A percentile compares a stretch with the other conserved stretches of the same genome.
Evolutionary conservation across 2,888 invertebrate genomes (phyloP).

Genomic region (Deilephila elpenor): DNA sequence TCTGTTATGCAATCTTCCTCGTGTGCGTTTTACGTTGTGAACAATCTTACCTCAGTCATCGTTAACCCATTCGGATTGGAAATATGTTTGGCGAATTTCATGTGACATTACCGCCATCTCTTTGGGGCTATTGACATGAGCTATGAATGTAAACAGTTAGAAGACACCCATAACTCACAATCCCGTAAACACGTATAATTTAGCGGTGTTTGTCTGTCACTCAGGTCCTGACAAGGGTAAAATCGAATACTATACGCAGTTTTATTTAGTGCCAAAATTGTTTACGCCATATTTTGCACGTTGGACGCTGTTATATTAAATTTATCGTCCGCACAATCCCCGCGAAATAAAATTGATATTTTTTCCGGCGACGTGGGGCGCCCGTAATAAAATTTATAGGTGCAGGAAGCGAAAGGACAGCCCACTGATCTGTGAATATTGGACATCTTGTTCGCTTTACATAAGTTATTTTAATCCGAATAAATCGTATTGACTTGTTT

Average conservation of each 20-base stretch:
- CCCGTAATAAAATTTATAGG: constrained; percentile 20
- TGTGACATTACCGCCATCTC: too few relatives aligned
- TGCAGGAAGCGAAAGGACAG: constrained; percentile 8
- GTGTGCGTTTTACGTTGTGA: too few relatives aligned
- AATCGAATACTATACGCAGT: constrained; percentile 48
- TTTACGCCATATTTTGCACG: constrained; percentile 40
- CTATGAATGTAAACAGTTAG: too few relatives aligned
- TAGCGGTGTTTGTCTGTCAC: constrained; percentile 60
- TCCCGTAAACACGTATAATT: constrained; percentile 47
- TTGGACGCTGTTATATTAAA: constrained; percentile 38
- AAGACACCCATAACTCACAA: constrained; percentile 40
- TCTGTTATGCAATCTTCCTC: too few relatives aligned
- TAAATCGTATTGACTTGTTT: constrained; percentile 25
- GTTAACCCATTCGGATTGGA: too few relatives aligned
- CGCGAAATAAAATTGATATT: constrained; percentile 28
- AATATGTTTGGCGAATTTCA: too few relatives aligned
- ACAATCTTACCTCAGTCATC: too few relatives aligned
- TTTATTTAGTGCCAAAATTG: constrained; percentile 49
- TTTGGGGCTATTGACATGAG: too few relatives aligned
- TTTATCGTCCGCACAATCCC: constrained; percentile 26
- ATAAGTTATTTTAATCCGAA: constrained; percentile 7
- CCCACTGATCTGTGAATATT: constrained; percentile 21
- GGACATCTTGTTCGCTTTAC: constrained; percentile 10
- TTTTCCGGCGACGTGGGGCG: constrained; percentile 11
- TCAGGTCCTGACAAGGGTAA: constrained; percentile 68